Conservation (phyloP, 2,797 vertebrate species). For the Hippoglossus hippoglossus region DNA sequence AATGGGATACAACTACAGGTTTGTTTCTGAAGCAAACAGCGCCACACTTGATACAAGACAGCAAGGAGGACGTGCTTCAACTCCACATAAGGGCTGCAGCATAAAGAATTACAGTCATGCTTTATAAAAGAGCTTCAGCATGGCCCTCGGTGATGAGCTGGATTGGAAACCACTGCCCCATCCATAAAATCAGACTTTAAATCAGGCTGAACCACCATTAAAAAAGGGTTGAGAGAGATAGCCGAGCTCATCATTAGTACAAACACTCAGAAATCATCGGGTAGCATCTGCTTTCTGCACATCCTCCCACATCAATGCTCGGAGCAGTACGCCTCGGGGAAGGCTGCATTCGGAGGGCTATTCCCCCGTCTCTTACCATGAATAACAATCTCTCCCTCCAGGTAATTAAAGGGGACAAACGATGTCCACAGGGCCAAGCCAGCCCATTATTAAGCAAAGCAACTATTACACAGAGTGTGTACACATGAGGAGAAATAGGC, state of each 20-base stretch:
- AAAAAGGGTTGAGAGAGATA: constrained; percentile 67
- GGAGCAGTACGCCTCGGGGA: constrained; percentile 70
- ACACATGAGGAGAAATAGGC: constrained; percentile 59
- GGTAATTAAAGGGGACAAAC: constrained; percentile 81
- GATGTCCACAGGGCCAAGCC: constrained; percentile 66
- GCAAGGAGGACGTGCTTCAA: background rate
- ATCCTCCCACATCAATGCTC: constrained; percentile 76
- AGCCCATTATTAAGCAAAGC: constrained; percentile 81
- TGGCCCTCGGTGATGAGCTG: constrained; percentile 56
- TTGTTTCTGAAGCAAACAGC: constrained; percentile 31
- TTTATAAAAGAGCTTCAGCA: constrained; percentile 43
- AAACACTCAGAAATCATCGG: constrained; percentile 80
- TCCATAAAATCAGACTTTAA: constrained; percentile 77
- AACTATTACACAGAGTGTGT: constrained; percentile 68
- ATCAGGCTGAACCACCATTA: constrained; percentile 73
- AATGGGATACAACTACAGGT: constrained; percentile 7
- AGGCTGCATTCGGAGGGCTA: constrained; percentile 48
- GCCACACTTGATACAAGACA: constrained; percentile 10
- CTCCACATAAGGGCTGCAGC: constrained; percentile 7
- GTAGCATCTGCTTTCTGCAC: constrained; percentile 79
- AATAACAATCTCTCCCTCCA: constrained; percentile 80
- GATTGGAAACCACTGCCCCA: constrained; percentile 53
- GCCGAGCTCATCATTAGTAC: constrained; percentile 77
- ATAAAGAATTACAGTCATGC: constrained; percentile 37
- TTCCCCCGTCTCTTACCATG: constrained; percentile 77